Conservation (phyloP, 2,888 invertebrate species). For the Pristionchus entomophagus region DNA sequence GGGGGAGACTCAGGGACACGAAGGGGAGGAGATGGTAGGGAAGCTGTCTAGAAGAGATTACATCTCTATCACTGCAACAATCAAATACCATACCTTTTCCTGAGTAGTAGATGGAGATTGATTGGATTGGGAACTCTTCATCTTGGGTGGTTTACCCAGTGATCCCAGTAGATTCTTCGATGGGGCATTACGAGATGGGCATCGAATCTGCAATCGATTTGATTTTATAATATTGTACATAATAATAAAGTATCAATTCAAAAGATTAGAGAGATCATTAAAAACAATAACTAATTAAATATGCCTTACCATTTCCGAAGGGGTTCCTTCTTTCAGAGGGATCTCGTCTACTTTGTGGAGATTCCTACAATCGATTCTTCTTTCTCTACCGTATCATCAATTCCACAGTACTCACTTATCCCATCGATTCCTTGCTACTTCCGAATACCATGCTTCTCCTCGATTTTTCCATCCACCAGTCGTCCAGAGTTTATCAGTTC, state of each 20-base stretch:
- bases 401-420: not conserved
- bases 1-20: not conserved
- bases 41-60: no score
- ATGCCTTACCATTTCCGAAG: no score
- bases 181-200: not conserved
- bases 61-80: no score
- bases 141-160: not conserved
- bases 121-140: no score
- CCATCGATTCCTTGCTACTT: not conserved
- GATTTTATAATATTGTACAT: no score
- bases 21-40: not conserved
- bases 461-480: constrained; percentile 36
- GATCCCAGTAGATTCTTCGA: not conserved
- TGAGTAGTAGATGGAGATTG: no score
- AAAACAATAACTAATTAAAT: no score
- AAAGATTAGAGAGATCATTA: no score
- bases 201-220: not conserved
- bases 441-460: constrained; percentile 11
- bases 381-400: not conserved
- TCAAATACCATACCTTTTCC: no score
- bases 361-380: not conserved
- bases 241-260: no score
- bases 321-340: no score
- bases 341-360: not conserved
- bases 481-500: constrained; percentile 8